Base-by-base conservation (phyloP, 2,888 invertebrate species). In the Eupelmus urozonus region DNA sequence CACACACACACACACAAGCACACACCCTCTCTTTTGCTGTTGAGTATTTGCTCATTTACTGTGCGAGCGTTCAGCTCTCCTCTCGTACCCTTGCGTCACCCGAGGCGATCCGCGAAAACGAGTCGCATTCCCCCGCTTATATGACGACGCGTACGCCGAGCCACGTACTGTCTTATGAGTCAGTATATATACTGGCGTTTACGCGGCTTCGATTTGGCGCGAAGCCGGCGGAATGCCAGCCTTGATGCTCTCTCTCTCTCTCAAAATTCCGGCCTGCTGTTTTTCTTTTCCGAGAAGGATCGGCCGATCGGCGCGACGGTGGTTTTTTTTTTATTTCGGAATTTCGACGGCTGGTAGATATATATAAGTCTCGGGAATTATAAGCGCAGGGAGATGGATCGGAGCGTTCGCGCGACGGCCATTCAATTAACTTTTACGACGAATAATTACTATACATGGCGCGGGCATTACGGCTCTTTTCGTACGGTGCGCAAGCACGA, bases 41-140 rank as follows among this genome's bases (percentile, higher is more conserved):
- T n/a, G n/a, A n/a, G n/a, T n/a, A n/a, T n/a, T n/a, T n/a, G n/a
- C n/a, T n/a, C n/a, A n/a, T n/a, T n/a, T n/a, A n/a, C n/a, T n/a
- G n/a, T n/a, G n/a, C n/a, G n/a, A n/a, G n/a, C n/a, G n/a, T n/a
- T n/a, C 5, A 34, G 9, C 9, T 34, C 9, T 34, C 9, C 5
- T 34, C 34, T 34, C 34, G 34, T 34, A 25, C 49, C 45, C 57
- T 69, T 59, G 57, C 69, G 57, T 69, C 57, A 69, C 63, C 49
- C 79, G 80, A 76, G 79, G 78, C 59, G 63, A 65, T 71, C 66
- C 42, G 60, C 63, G 63, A 45, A 49, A 63, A 80, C 77, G 60
- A 65, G 71, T 74, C 71, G 66, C 63, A 76, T 70, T 73, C 65
- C 74, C 65, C 71, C 59, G 23, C 59, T 59, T 11, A 16, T 45